Evolutionary conservation across 2,797 vertebrate species (phyloP).

Genomic region (Garrulus glandarius): DNA sequence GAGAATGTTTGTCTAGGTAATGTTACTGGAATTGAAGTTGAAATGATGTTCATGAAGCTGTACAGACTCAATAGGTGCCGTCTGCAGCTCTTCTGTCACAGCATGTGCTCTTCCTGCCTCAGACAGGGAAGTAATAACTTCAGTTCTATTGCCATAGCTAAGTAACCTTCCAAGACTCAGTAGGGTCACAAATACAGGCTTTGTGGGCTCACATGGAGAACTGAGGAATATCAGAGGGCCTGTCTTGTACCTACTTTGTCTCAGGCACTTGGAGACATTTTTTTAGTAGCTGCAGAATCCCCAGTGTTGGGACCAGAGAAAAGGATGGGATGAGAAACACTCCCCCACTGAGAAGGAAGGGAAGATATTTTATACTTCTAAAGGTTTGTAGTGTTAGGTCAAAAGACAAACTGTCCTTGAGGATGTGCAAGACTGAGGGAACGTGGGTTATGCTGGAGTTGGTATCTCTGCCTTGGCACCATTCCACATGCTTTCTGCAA

Average conservation of each 20-base stretch:
- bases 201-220: background rate
- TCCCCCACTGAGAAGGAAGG: background rate
- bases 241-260: background rate
- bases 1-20: background rate
- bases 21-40: background rate
- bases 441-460: conserved; percentile 54
- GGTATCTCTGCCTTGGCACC: conserved; percentile 63
- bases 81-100: conserved; percentile 15
- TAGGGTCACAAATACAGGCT: background rate
- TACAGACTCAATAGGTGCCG: background rate
- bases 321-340: background rate
- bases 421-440: conserved; percentile 25
- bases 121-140: background rate
- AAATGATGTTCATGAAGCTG: background rate
- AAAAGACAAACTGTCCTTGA: conserved; percentile 64
- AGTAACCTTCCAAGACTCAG: background rate
- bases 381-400: conserved; percentile 8
- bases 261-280: background rate
- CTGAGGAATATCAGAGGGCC: background rate
- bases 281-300: background rate
- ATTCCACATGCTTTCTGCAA: conserved; percentile 66
- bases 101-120: background rate
- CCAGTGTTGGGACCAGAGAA: background rate
- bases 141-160: background rate
- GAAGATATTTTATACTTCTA: background rate